Evolutionary conservation across 2,888 invertebrate genomes (phyloP), one percentile per base, ranked within the genome.

Genomic region (Aphidoletes aphidimyza): DNA sequence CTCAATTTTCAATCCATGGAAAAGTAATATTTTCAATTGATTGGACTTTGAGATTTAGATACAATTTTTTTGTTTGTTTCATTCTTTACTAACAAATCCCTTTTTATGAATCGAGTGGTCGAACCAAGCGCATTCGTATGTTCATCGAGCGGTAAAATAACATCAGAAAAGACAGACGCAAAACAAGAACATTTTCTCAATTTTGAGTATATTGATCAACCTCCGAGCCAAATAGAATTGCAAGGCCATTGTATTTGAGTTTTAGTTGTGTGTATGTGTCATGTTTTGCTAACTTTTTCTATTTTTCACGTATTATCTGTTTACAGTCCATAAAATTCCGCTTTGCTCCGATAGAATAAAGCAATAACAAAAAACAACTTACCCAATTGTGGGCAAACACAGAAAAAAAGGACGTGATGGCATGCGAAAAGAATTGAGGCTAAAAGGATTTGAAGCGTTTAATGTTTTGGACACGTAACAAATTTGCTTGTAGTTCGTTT

Each of bases 281-380:
- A 22, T 54, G 22, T 22, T 3, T 54, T 54, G 54, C 11, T 8
- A 11, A 19, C 17, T 30, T 69, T 30, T 9, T 30, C 69, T 30
- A 69, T 69, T 69, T 69, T 69, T 69, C 69, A 69, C 26, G 69
- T 34, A 69, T 69, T 69, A 69, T 69, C 69, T 69, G 69, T 69
- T 69, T 69, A 69, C 69, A 69, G 69, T 69, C 81, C 81, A 81
- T 81, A 81, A 81, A 81, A 81, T 81, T 81, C 69, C 11, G 30
- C 30, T 19, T 30, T 69, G 69, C 69, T 14, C n/a, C n/a, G n/a
- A n/a, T n/a, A n/a, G n/a, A 30, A 30, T 30, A 69, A 69, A 30
- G 34, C 30, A 54, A 54, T 5, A 78, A 5, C 36, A n/a, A n/a
- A n/a, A n/a, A n/a, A n/a, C n/a, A n/a, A n/a, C n/a, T n/a, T n/a